Base-by-base conservation (phyloP, 2,113 vertebrate species). In the Pogona vitticeps region DNA sequence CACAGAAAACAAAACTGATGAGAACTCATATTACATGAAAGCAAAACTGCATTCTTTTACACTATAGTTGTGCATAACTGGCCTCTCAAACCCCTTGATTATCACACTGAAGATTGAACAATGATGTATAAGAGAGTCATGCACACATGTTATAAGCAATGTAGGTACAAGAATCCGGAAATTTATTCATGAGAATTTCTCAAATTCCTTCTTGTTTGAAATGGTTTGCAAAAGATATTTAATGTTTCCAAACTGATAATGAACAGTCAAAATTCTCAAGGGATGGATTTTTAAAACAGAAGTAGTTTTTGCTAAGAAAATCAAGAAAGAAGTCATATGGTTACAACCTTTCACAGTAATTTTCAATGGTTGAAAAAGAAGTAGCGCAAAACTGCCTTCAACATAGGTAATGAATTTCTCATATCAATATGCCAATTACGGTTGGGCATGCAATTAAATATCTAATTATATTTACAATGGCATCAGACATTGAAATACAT, bases 381-480 rank as follows among this genome's bases (percentile, higher is more conserved):
- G n/a, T 72, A 59, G 59, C 70, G 67, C 73, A 17, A 58, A 80
- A 58, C 76, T 80, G 46, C 46, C 67, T 83, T 85, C 36, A 85
- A 80, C 42, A 76, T 76, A 80, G 56, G 46, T 76, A 76, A 80
- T 87, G 76, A 76, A 85, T 85, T 85, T 68, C 58, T 75, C 59
- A 76, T 76, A 46, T 59, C 71, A 83, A 42, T 85, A 21, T 18
- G 75, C 61, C 83, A 80, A 46, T 81, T 88, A 68, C 31, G 68
- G 81, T 67, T 76, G 82, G 61, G 40, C 59, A 28, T 75, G 7
- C 28, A 59, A 31, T 80, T 85, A 81, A 56, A 76, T 73, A 2
- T 8, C 31, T 85, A 81, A 85, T 88, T 88, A 67, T 88, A 15
- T 79, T 86, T 78, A 40, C 76, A 71, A 20, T 71, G 76, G 42